These are phyloP conservation scores for Lepus timidus DNA, from an alignment of 2,113 vertebrate genomes.

Conservation along the genomic window DNA sequence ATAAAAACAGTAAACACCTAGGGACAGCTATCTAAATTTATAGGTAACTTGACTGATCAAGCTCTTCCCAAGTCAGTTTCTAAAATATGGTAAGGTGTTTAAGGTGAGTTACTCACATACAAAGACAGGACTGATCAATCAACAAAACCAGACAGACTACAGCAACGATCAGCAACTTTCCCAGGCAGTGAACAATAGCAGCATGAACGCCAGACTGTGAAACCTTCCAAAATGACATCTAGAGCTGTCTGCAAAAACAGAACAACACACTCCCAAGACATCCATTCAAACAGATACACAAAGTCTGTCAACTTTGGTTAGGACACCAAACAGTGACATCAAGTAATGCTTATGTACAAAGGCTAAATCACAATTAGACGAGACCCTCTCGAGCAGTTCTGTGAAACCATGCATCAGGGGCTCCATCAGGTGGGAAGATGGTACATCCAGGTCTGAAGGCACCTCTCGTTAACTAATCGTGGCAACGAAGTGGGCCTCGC, in stretches of 20 bases:
- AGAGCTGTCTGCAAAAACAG: conserved; percentile 23
- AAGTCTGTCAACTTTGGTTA: conserved; percentile 14
- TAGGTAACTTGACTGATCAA: conserved; percentile 4
- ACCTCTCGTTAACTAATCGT: conserved; percentile 41
- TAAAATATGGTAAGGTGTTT: neutral
- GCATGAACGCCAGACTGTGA: neutral
- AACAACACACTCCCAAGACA: conserved; percentile 41
- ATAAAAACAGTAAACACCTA: conserved; percentile 57
- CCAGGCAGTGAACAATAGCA: neutral
- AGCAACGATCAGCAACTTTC: conserved; percentile 9
- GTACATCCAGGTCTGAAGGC: conserved; percentile 30
- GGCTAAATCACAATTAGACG: neutral
- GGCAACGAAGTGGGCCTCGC: conserved; percentile 34
- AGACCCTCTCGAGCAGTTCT: neutral
- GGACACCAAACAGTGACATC: conserved; percentile 13
- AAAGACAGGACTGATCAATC: conserved; percentile 26
- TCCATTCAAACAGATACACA: conserved; percentile 33
- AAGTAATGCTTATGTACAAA: neutral
- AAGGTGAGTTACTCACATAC: neutral
- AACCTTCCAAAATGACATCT: conserved; percentile 12
- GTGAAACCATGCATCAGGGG: conserved; percentile 4
- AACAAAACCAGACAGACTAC: conserved; percentile 17
- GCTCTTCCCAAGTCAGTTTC: conserved; percentile 53
- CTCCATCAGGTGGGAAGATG: conserved; percentile 14
- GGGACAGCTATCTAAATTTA: conserved; percentile 28